These are phyloP conservation scores for Bungarus multicinctus DNA, from an alignment of 2,113 vertebrate species.

Conservation along the genomic window DNA sequence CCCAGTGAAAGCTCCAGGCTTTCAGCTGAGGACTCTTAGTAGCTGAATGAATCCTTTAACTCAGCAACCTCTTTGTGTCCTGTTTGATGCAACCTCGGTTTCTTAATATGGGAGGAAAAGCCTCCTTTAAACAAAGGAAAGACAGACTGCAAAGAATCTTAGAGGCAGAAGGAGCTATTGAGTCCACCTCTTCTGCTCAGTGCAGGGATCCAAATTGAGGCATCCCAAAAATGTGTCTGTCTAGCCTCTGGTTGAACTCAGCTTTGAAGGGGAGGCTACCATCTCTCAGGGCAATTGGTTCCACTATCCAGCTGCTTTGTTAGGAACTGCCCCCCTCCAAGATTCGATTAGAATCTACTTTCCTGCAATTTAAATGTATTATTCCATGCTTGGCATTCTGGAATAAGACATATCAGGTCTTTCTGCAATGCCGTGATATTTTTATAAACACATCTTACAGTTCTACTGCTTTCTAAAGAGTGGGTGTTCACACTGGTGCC, in stretches of 20 bases:
- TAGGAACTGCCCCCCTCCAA: not conserved
- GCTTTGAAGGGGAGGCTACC: not conserved
- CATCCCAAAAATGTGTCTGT: not conserved
- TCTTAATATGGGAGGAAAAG: not conserved
- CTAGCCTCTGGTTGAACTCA: not conserved
- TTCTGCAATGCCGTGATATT: not conserved
- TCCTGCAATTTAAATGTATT: not conserved
- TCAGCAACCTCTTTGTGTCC: conserved; percentile 57
- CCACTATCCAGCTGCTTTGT: not conserved
- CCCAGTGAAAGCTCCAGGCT: not conserved
- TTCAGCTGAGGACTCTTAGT: not conserved
- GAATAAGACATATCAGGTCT: not conserved
- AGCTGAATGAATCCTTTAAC: conserved; percentile 52
- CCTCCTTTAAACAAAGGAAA: not conserved
- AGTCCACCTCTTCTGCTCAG: not conserved
- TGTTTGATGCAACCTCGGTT: conserved; percentile 10
- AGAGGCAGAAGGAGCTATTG: not conserved
- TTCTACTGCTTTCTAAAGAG: not conserved
- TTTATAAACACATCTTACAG: not conserved
- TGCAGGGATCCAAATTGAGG: not conserved
- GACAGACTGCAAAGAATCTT: not conserved
- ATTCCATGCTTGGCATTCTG: not conserved
- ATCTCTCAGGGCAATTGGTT: not conserved
- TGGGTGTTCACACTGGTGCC: not conserved
- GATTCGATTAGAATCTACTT: not conserved